These are phyloP conservation scores for Atethmia centrago DNA, from an alignment of 2,888 invertebrate species.

Conservation along the genomic window DNA sequence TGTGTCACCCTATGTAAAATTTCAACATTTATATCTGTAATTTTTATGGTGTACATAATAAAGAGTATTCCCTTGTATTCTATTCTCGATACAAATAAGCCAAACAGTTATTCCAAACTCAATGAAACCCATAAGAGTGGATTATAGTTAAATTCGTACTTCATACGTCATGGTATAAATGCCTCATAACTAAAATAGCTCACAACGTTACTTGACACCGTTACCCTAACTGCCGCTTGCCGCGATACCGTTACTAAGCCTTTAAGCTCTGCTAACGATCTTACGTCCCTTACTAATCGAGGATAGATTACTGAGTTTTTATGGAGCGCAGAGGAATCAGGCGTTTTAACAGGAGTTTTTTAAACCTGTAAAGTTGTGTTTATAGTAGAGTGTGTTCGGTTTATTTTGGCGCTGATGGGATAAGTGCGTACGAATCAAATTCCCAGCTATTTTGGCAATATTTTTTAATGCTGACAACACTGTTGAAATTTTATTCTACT, in stretches of 20 bases:
- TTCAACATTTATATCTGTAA: too few species aligned
- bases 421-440: too few species aligned
- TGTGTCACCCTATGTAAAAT: too few species aligned
- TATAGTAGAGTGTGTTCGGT: too few species aligned
- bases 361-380: not conserved
- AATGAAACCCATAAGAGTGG: not conserved
- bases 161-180: conserved; percentile 1
- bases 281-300: not conserved
- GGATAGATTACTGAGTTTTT: not conserved
- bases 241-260: conserved; percentile 13
- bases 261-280: conserved; percentile 22
- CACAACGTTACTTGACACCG: not conserved
- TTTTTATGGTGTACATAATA: too few species aligned
- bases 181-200: not conserved
- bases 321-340: not conserved
- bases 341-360: not conserved
- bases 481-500: too few species aligned
- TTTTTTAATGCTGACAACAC: too few species aligned
- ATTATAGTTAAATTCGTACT: not conserved
- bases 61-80: too few species aligned
- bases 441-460: too few species aligned
- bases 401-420: too few species aligned
- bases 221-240: not conserved
- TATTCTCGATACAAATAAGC: not conserved
- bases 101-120: not conserved